Evolutionary conservation across 2,113 vertebrate species (phyloP).

Genomic region (Hypocryptadius cinnamomeus): DNA sequence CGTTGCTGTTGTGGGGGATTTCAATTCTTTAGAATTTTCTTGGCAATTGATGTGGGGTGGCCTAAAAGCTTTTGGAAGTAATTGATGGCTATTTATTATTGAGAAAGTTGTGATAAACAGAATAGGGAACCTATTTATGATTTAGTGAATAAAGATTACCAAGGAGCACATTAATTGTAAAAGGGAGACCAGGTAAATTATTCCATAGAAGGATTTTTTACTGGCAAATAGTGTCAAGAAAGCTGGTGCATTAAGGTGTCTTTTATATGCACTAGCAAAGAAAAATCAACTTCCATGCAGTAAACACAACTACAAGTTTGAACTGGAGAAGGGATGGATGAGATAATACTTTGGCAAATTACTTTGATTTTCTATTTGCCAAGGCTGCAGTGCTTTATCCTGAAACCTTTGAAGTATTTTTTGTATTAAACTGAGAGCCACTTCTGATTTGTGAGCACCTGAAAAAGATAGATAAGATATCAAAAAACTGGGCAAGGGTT

Average conservation of each 20-base stretch:
- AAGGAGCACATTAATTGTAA: not conserved
- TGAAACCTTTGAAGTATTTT: not conserved
- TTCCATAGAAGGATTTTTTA: not conserved
- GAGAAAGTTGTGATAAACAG: not conserved
- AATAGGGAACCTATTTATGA: not conserved
- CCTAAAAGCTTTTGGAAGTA: not conserved
- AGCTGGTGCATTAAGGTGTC: not conserved
- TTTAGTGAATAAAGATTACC: not conserved
- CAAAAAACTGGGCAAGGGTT: not conserved
- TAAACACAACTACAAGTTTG: not conserved
- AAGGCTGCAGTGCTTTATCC: fast-evolving
- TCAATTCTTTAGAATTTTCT: not conserved
- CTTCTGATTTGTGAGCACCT: not conserved
- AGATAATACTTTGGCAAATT: not conserved
- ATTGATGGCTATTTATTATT: not conserved
- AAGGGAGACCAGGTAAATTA: not conserved
- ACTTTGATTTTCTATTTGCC: not conserved
- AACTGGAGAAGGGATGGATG: not conserved
- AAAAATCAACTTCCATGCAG: not conserved
- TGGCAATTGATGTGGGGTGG: not conserved
- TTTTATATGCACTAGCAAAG: not conserved
- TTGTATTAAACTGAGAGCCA: not conserved
- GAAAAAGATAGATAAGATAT: not conserved
- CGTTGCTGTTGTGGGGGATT: not conserved
- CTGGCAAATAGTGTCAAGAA: not conserved